A percentile compares a stretch with the other conserved stretches of the same genome.
phyloP scores from a whole-genome alignment of 2,113 vertebrate species.

The Pyxicephalus adspersus region DNA sequence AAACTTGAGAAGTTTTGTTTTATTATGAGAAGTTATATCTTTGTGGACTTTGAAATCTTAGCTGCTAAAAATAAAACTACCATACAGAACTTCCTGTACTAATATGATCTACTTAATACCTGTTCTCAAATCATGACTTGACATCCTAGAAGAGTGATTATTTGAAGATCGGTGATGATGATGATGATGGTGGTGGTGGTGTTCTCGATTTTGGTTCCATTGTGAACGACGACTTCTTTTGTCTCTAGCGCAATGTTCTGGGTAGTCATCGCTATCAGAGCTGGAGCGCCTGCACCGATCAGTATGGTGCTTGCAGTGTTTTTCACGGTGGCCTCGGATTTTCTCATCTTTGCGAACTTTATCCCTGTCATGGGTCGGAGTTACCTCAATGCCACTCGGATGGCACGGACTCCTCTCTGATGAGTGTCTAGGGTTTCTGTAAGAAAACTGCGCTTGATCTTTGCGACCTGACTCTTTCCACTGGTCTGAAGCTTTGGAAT shows the following conservation, averaged over 20 bases:
- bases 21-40: too few species aligned
- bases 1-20: too few species aligned
- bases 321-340: constrained; percentile 51
- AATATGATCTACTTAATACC: constrained; percentile 13
- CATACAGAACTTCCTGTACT: too few species aligned
- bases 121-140: constrained; percentile 35
- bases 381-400: constrained; percentile 21
- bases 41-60: too few species aligned
- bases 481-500: background rate
- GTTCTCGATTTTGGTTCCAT: background rate
- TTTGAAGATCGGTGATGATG: background rate
- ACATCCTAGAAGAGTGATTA: constrained; percentile 38
- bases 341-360: constrained; percentile 38
- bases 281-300: constrained; percentile 62
- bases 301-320: constrained; percentile 58
- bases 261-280: constrained; percentile 61
- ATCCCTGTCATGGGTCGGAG: constrained; percentile 8
- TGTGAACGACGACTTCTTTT: constrained; percentile 50
- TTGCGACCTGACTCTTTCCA: constrained; percentile 30
- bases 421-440: constrained; percentile 26
- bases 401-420: constrained; percentile 24
- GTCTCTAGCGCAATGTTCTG: constrained; percentile 58
- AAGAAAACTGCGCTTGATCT: constrained; percentile 22
- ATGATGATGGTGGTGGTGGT: background rate
- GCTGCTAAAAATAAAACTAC: too few species aligned